A percentile compares a stretch with the other conserved stretches of the same genome.
Conservation (phyloP, 1,140 invertebrate species). For the Hestina assimilis region DNA sequence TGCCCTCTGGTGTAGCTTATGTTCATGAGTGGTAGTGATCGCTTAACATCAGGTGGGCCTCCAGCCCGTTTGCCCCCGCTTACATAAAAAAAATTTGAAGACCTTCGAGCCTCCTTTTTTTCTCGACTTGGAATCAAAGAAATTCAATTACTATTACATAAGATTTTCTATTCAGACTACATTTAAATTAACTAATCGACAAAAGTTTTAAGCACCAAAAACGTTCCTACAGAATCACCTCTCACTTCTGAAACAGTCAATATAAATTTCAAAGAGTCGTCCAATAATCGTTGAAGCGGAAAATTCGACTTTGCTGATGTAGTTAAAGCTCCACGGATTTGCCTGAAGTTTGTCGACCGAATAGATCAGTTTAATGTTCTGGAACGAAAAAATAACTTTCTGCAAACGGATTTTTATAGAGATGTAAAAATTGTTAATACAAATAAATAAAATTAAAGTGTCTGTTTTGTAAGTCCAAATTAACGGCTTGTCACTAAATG, state of each 20-base stretch:
- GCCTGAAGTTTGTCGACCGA: slow-evolving; percentile 9
- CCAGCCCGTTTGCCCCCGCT: too few species aligned
- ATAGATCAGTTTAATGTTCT: slow-evolving; percentile 14
- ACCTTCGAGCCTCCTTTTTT: too few species aligned
- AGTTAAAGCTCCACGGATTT: slow-evolving; percentile 15
- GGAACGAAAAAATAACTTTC: slow-evolving; percentile 8
- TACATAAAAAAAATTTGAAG: too few species aligned
- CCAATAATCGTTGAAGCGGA: slow-evolving; percentile 12
- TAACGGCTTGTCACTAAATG: too few species aligned
- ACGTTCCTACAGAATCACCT: not conserved
- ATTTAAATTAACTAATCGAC: not conserved
- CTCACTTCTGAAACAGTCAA: slow-evolving; percentile 1
- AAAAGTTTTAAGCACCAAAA: not conserved
- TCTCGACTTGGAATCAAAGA: too few species aligned
- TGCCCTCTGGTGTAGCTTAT: too few species aligned
- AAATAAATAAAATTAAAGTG: too few species aligned
- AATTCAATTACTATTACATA: too few species aligned
- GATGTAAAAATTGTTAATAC: too few species aligned
- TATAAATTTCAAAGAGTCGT: slow-evolving; percentile 14
- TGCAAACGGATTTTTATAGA: not conserved
- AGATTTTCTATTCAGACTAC: not conserved
- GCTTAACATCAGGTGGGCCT: too few species aligned
- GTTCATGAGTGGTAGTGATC: too few species aligned
- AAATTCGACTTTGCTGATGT: slow-evolving; percentile 20
- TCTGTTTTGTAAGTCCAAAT: too few species aligned